Conservation (phyloP, 2,888 invertebrate species). For the Chloromyia formosa region DNA sequence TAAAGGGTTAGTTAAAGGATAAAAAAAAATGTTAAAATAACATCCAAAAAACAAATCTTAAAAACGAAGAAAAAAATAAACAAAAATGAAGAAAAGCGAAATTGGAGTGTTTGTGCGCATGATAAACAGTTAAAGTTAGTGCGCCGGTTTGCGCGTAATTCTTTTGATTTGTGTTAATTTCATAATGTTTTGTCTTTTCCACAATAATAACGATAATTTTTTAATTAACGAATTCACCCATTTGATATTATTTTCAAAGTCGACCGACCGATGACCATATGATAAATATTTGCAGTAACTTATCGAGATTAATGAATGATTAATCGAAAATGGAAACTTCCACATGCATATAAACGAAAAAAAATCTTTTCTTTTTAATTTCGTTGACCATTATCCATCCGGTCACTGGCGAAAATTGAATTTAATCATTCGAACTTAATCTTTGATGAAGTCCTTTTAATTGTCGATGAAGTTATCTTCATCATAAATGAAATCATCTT, state of each 20-base stretch:
- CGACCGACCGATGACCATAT: too few species aligned
- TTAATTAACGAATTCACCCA: neutral
- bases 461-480: too few species aligned
- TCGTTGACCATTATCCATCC: too few species aligned
- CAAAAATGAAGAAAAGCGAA: conserved; percentile 50
- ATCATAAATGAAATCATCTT: too few species aligned
- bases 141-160: conserved; percentile 41
- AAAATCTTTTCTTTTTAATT: too few species aligned
- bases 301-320: too few species aligned
- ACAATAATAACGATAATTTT: neutral
- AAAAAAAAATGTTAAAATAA: conserved; percentile 57
- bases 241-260: conserved; percentile 3
- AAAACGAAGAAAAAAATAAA: conserved; percentile 11
- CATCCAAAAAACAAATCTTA: neutral
- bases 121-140: conserved; percentile 42
- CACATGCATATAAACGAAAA: too few species aligned
- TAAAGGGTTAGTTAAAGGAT: conserved; percentile 52
- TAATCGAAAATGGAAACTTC: too few species aligned
- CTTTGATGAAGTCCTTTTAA: too few species aligned
- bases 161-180: neutral
- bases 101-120: conserved; percentile 51
- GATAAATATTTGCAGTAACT: too few species aligned
- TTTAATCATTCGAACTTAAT: too few species aligned
- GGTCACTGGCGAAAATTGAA: too few species aligned
- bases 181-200: neutral